Evolutionary conservation across 2,888 invertebrate genomes (phyloP).

Genomic region (Troilus luridus): DNA sequence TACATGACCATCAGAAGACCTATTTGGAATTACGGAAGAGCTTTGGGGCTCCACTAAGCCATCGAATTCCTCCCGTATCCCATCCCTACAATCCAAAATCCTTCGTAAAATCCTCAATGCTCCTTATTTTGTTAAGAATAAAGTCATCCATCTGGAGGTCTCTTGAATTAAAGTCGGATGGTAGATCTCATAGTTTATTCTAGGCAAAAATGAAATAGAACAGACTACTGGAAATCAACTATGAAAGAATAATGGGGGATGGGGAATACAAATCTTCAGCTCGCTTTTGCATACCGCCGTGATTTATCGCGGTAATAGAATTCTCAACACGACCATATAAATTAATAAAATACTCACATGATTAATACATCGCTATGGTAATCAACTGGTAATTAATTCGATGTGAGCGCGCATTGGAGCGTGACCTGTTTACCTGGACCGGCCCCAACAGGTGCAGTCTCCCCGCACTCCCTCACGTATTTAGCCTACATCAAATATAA

Average conservation of each 20-base stretch:
- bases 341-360: constrained; percentile 31
- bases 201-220: background rate
- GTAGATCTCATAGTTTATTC: too few species aligned
- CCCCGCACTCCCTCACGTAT: background rate
- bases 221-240: background rate
- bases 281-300: background rate
- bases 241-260: background rate
- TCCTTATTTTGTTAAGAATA: too few species aligned
- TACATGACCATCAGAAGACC: too few species aligned
- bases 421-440: background rate
- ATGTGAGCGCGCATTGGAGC: background rate
- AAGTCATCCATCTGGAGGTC: too few species aligned
- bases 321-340: background rate
- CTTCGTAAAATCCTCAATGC: too few species aligned
- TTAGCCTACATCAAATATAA: constrained; percentile 33
- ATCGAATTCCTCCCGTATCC: too few species aligned
- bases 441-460: background rate
- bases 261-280: background rate
- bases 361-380: constrained; percentile 28
- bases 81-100: too few species aligned
- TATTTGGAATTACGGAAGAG: too few species aligned
- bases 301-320: background rate
- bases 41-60: too few species aligned
- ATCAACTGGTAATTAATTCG: constrained; percentile 21
- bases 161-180: too few species aligned